Evolutionary conservation across 2,797 vertebrate species (phyloP), one percentile per base, ranked within the genome.

Genomic region (Onychomys arenicola): DNA sequence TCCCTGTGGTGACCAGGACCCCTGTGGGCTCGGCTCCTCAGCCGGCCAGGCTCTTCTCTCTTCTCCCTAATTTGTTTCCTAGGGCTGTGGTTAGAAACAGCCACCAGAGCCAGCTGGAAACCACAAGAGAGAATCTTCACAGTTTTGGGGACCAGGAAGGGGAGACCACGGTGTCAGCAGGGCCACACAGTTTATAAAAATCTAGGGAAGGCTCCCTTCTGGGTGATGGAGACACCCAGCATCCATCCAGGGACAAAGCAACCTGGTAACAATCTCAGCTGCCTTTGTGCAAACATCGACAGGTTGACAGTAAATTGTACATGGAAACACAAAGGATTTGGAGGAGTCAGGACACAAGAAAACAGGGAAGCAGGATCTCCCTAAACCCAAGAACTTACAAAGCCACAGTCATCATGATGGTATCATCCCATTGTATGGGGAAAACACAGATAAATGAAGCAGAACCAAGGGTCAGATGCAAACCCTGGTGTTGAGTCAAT

Each of bases 361-460:
- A 55, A 71, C 25, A 32, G 61, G 76, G 61, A 9, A 25, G 65
- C 61, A 63, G 75, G 65, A 61, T 25, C n/a, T 71, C 29, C 0
- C 23, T 37, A n/a, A 52, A 19, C 55, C 52, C 5, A 1, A 43
- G 16, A 40, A 63, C 32, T 6, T 29, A 57, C 67, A 37, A 52
- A 52, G 40, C 52, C n/a, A 57, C 43, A 4, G 32, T 37, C 12
- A 25, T n/a, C 23, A 3, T 14, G 43, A 32, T 11, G 1, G 82
- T 11, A 59, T 34, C 52, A n/a, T 13, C 21, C 37, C 6, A 29
- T 12, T n/a, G 6, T 14, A 6, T 29, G 8, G 46, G 46, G 40
- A 5, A 84, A 34, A 52, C 8, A 0, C 12, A 10, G 32, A 40
- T 6, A 5, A 2, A 7, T 0, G 40, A 13, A 21, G 11, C 3